Evolutionary conservation across 2,113 vertebrate species (phyloP), one percentile per base, ranked within the genome.

Genomic region (Procavia capensis): DNA sequence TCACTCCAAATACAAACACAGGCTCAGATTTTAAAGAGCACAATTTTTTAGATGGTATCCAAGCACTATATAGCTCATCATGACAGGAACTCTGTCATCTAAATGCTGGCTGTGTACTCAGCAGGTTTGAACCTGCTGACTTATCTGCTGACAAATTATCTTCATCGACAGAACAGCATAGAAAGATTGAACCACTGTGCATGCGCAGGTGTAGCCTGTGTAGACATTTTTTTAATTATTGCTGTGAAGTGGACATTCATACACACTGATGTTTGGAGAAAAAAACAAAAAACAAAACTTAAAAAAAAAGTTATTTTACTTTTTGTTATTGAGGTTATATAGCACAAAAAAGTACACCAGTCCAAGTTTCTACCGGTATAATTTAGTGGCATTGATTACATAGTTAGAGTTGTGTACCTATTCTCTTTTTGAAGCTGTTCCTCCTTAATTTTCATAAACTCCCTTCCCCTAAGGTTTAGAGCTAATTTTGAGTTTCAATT

Each of bases 1-100:
- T 9, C 93, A 78, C 63, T 82, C 92, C n/a, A 50, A 93, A 88
- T 81, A 27, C 34, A 29, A 85, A 89, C 87, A 57, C 2, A 20
- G 59, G 43, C 47, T 76, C 59, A 31, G 16, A 36, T 78, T 85
- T 78, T 64, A 68, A 66, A 54, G 39, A 66, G 45, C 24, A n/a
- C 50, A 61, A 45, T n/a, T n/a, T 43, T 29, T 80, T 27, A 3
- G 8, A 9, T 36, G 61, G 17, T 43, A 6, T 50, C 31, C 45
- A 31, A 29, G 3, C 31, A 1, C 3, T 9, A 9, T 76, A 50
- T 39, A 66, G 22, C 64, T 10, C 1, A 13, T 66, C 41, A 11
- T 36, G 14, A 41, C 14, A 11, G 29, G 34, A 59, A 31, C 68
- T 68, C 14, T 31, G 14, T 14, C 34, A 29, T 54, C 84, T 34